Percentiles rank a stretch among this genome's conserved stretches.
phyloP scores from a whole-genome alignment of 2,888 invertebrate species.

The Trichopoda pennipes region DNA sequence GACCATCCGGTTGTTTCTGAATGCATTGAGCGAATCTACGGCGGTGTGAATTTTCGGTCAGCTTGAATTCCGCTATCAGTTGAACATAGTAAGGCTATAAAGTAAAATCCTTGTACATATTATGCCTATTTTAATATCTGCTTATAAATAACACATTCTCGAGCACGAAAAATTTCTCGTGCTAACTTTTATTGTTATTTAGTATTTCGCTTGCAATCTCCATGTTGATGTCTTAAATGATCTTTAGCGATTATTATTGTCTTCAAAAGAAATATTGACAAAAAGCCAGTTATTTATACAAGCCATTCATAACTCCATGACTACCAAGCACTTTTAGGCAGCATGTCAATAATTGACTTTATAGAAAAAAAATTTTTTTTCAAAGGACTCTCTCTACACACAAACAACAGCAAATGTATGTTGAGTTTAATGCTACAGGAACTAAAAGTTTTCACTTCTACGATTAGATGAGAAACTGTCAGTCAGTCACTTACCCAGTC shows the following conservation, averaged over 20 bases:
- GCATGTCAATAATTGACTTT: slow-evolving; percentile 60
- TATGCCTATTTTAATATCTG: not conserved
- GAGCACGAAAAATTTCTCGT: slow-evolving; percentile 37
- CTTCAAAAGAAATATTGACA: slow-evolving; percentile 55
- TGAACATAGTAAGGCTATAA: too few species aligned
- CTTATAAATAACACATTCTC: slow-evolving; percentile 22
- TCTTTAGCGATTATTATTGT: slow-evolving; percentile 50
- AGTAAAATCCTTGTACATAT: too few species aligned
- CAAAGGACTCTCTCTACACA: not conserved
- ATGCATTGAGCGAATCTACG: too few species aligned
- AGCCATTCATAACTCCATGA: slow-evolving; percentile 29
- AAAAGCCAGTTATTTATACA: slow-evolving; percentile 25
- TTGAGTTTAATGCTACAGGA: slow-evolving; percentile 49
- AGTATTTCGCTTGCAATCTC: slow-evolving; percentile 11
- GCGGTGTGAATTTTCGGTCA: too few species aligned
- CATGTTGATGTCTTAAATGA: slow-evolving; percentile 49
- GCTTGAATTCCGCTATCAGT: too few species aligned
- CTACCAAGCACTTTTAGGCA: slow-evolving; percentile 62
- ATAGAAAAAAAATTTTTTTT: slow-evolving; percentile 12
- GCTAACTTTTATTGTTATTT: not conserved
- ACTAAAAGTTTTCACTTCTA: slow-evolving; percentile 57
- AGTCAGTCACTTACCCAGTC: slow-evolving; percentile 1
- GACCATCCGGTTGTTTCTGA: too few species aligned
- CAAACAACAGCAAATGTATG: slow-evolving; percentile 40
- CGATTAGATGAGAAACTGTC: slow-evolving; percentile 42